Evolutionary conservation across 2,113 vertebrate species (phyloP).

Genomic region (Protobothrops flavoviridis): DNA sequence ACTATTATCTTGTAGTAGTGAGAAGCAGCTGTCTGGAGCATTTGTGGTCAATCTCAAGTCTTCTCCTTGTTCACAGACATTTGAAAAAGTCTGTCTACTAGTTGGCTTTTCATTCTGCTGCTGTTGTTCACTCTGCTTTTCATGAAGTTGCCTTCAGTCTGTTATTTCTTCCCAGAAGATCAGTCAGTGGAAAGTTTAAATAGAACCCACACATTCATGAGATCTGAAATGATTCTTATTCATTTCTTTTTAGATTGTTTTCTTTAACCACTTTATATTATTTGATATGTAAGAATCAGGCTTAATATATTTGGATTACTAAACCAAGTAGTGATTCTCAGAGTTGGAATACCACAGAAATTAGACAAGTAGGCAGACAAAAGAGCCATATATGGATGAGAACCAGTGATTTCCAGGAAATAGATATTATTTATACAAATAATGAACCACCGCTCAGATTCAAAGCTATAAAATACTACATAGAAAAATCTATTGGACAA

Average conservation of each 20-base stretch:
- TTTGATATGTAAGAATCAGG: conserved; percentile 19
- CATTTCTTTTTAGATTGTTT: conserved; percentile 42
- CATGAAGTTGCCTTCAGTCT: background rate
- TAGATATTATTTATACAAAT: background rate
- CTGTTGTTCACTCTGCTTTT: background rate
- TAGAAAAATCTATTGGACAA: background rate
- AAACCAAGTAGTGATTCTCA: conserved; percentile 1
- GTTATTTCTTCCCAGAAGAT: background rate
- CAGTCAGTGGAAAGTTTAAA: background rate
- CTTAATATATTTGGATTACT: conserved; percentile 8
- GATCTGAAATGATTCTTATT: background rate
- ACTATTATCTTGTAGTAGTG: background rate
- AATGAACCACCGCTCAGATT: background rate
- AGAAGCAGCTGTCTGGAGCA: background rate
- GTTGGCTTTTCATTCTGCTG: background rate
- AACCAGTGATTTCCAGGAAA: background rate
- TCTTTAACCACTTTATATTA: conserved; percentile 47
- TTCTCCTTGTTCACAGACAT: background rate
- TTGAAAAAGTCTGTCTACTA: background rate
- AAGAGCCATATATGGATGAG: conserved; percentile 4
- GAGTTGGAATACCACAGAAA: conserved; percentile 33
- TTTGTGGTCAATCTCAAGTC: background rate
- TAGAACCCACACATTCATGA: background rate
- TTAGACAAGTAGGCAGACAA: conserved; percentile 32
- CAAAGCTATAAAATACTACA: background rate